A percentile compares a stretch with the other conserved stretches of the same genome.
Conservation (phyloP, 2,113 vertebrate species). For the Anguilla rostrata region DNA sequence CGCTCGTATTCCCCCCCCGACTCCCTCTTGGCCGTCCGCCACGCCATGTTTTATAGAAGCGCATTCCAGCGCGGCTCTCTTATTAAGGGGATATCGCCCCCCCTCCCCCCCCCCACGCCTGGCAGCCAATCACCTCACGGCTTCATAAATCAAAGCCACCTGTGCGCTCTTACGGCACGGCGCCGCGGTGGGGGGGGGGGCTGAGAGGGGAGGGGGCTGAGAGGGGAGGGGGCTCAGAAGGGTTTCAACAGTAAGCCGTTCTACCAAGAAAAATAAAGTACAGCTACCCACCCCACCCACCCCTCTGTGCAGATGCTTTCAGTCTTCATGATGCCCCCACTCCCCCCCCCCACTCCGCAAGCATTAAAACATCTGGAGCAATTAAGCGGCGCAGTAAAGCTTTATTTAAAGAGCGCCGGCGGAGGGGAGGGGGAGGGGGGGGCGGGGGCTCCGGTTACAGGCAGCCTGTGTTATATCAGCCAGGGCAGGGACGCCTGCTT, state of each 20-base stretch:
- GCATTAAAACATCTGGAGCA: conserved; percentile 64
- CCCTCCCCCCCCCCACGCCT: conserved; percentile 11
- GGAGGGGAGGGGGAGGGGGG: conserved; percentile 25
- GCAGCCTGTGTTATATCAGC: conserved; percentile 51
- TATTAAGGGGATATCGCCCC: conserved; percentile 5
- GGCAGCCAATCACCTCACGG: conserved; percentile 11
- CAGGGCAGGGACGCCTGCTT: conserved; percentile 45
- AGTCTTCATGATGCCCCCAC: not conserved
- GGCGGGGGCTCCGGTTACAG: conserved; percentile 47
- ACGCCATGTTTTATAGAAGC: conserved; percentile 44
- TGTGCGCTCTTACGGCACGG: conserved; percentile 24
- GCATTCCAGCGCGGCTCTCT: conserved; percentile 18
- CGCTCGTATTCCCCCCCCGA: conserved; percentile 44
- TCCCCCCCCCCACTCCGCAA: conserved; percentile 31
- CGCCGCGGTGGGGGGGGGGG: not conserved
- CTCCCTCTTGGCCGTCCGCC: conserved; percentile 49
- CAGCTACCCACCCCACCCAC: conserved; percentile 1
- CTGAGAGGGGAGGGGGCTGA: not conserved
- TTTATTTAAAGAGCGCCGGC: conserved; percentile 58
- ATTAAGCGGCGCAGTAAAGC: conserved; percentile 55
- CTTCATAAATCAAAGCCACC: conserved; percentile 36
- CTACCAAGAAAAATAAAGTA: conserved; percentile 39
- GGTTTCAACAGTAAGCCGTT: conserved; percentile 37
- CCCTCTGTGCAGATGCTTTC: not conserved
- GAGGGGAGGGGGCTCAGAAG: conserved; percentile 29